Evolutionary conservation across 2,113 vertebrate species (phyloP), one percentile per base, ranked within the genome.

Genomic region (Rhipidura dahli): DNA sequence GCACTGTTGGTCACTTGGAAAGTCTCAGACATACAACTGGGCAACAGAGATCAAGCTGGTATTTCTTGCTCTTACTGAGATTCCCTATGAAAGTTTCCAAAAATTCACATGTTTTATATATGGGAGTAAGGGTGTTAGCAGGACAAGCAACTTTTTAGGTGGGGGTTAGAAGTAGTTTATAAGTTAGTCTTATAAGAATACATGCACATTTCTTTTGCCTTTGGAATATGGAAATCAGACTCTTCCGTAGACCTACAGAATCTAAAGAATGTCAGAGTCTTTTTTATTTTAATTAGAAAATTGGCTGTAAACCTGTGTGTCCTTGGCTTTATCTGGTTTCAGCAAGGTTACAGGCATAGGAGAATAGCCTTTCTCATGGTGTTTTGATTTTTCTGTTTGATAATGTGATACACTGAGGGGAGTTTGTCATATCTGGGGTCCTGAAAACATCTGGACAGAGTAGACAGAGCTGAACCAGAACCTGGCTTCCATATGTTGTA

Each of bases 371-470:
- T 78, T 91, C 40, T 90, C 37, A 15, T 2, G 30, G 45, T 30
- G 22, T 66, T 75, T 85, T 71, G 27, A n/a, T 80, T 92, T 87
- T 92, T 86, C 21, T 50, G 4, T 86, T 73, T 69, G 76, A 39
- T 39, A 86, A 0, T 45, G 33, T 77, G 54, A 37, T 60, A 45
- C 1, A 1, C 37, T 0, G 0, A 86, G 44, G 57, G 35, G 35
- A 75, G 8, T 66, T 51, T 47, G 84, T 37, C 31, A 26, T 44
- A 28, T 51, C 57, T 87, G 49, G 7, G 35, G 64, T 30, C 27
- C n/a, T 14, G 16, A 17, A 79, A 83, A 85, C 28, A 61, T 80
- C 66, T 93, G 82, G 57, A 61, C 0, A 4, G 49, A 53, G 35
- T 13, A 89, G 54, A 33, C 23, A 87, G 51, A 82, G 20, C 21